Percentiles rank a stretch among this genome's conserved stretches.
Evolutionary conservation across 2,888 invertebrate genomes (phyloP).

Genomic region (Ectropis crepuscularia): DNA sequence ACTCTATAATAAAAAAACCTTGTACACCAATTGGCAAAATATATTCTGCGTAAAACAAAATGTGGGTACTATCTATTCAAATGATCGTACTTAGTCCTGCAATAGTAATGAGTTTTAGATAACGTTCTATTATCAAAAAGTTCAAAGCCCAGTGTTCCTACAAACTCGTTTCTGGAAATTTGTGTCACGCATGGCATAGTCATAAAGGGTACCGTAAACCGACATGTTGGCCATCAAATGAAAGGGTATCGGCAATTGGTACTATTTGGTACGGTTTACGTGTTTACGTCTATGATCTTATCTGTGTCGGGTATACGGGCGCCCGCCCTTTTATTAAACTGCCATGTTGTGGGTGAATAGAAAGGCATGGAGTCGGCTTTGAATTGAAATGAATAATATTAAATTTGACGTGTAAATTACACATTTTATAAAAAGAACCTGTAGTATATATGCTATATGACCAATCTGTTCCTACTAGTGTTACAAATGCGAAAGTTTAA

Average conservation of each 20-base stretch:
- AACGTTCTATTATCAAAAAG: background rate
- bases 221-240: constrained; percentile 47
- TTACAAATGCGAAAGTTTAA: too few relatives aligned
- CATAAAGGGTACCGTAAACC: constrained; percentile 26
- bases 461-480: too few relatives aligned
- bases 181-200: constrained; percentile 17
- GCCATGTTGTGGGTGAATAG: constrained; percentile 54
- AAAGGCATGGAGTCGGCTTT: constrained; percentile 48
- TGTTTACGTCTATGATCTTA: constrained; percentile 79
- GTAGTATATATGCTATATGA: too few relatives aligned
- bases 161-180: background rate
- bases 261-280: constrained; percentile 57
- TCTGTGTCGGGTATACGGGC: constrained; percentile 76
- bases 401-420: too few relatives aligned
- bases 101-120: background rate
- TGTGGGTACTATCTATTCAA: too few relatives aligned
- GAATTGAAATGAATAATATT: background rate
- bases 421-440: too few relatives aligned
- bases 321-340: constrained; percentile 75
- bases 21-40: too few relatives aligned
- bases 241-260: constrained; percentile 78
- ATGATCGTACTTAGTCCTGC: too few relatives aligned
- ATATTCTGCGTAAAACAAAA: too few relatives aligned
- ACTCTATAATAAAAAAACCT: too few relatives aligned
- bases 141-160: background rate